Evolutionary conservation across 2,888 invertebrate genomes (phyloP).

Genomic region (Escarpia spicata): DNA sequence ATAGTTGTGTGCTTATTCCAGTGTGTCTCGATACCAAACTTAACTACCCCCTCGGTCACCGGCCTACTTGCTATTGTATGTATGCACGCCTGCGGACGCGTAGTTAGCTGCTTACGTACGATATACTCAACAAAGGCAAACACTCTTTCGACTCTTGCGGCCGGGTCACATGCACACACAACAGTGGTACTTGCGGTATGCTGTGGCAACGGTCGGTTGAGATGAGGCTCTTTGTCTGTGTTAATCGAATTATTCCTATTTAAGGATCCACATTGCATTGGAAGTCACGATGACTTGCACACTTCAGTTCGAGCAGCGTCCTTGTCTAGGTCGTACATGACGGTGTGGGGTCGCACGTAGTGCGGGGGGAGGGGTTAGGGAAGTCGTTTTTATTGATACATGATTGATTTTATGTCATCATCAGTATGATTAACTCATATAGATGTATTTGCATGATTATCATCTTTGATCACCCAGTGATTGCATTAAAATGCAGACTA

Average conservation of each 20-base stretch:
- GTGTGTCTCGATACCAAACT: no score
- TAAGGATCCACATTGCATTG: background rate
- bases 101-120: background rate
- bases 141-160: background rate
- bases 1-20: no score
- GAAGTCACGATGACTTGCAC: background rate
- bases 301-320: background rate
- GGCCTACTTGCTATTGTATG: background rate
- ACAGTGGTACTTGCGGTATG: background rate
- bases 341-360: background rate
- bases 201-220: background rate
- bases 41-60: background rate
- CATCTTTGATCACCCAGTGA: no score
- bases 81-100: background rate
- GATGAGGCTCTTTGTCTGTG: background rate
- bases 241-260: background rate
- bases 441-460: no score
- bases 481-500: no score
- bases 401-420: no score
- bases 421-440: no score
- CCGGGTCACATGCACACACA: background rate
- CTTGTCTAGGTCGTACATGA: background rate
- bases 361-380: background rate
- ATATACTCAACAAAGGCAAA: background rate
- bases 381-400: no score